A percentile compares a stretch with the other conserved stretches of the same genome.
These are phyloP conservation scores for Pimpla rufipes DNA, from an alignment of 2,888 invertebrate species.

Conservation along the genomic window DNA sequence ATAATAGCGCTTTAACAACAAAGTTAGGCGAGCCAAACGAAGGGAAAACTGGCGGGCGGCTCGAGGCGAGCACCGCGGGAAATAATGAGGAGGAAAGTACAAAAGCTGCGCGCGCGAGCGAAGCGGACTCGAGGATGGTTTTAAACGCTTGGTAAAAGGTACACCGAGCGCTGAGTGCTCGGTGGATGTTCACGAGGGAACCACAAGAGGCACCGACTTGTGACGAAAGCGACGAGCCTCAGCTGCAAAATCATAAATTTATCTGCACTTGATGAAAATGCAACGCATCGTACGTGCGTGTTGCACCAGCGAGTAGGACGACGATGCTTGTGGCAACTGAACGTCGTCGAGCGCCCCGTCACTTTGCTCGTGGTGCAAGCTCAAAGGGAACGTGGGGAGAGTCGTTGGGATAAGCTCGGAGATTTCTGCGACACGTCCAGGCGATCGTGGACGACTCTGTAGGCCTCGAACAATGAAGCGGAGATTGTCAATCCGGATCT, in stretches of 20 bases:
- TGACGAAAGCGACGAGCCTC: background rate
- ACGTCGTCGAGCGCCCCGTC: background rate
- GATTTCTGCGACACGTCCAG: background rate
- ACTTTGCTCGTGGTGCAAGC: background rate
- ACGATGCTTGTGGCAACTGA: background rate
- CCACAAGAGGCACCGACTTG: conserved; percentile 22
- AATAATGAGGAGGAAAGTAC: conserved; percentile 66
- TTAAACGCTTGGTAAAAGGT: conserved; percentile 47
- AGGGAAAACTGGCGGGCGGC: conserved; percentile 42
- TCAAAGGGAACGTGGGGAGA: background rate
- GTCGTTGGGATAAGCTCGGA: conserved; percentile 12
- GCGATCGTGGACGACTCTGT: conserved; percentile 6
- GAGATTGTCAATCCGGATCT: conserved; percentile 35
- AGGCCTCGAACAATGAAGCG: conserved; percentile 23
- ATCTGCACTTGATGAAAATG: background rate
- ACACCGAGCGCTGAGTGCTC: conserved; percentile 38
- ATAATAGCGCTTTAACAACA: conserved; percentile 56
- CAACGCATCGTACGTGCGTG: no score
- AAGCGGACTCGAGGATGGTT: conserved; percentile 14
- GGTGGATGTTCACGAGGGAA: conserved; percentile 19
- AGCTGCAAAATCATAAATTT: conserved; percentile 19
- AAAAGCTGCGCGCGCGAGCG: conserved; percentile 53
- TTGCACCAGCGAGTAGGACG: background rate
- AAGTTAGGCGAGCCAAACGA: conserved; percentile 50
- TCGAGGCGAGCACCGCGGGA: conserved; percentile 44